Conservation (phyloP, 2,113 vertebrate species). For the Rostratula benghalensis region DNA sequence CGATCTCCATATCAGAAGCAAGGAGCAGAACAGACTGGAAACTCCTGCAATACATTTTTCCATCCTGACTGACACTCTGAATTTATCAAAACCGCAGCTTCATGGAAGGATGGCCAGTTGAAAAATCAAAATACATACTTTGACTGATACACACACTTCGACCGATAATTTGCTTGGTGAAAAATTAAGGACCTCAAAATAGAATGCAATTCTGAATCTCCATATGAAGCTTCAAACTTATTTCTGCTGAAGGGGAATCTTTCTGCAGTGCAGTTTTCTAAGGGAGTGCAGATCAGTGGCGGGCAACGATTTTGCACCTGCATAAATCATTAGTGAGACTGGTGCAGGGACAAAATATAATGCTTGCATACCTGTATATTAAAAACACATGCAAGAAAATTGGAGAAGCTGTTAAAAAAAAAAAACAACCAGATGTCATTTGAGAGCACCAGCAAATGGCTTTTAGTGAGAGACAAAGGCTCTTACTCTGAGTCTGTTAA, state of each 20-base stretch:
- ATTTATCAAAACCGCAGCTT: not conserved
- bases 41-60: not conserved
- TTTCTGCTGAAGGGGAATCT: not conserved
- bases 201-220: not conserved
- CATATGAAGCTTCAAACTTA: not conserved
- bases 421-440: not conserved
- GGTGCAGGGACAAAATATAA: not conserved
- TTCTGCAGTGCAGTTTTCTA: not conserved
- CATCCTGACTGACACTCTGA: not conserved
- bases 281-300: not conserved
- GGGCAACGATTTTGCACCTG: not conserved
- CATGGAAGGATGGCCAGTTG: not conserved
- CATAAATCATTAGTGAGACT: not conserved
- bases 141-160: not conserved
- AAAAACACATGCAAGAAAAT: not conserved
- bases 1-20: not conserved
- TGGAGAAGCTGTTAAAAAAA: not conserved
- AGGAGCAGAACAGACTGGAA: not conserved
- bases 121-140: not conserved
- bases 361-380: not conserved
- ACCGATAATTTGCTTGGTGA: not conserved
- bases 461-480: not conserved
- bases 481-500: not conserved
- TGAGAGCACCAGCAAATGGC: not conserved
- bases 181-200: not conserved